Evolutionary conservation across 2,797 vertebrate genomes (phyloP).

Genomic region (Xiphorhynchus erythropygius): DNA sequence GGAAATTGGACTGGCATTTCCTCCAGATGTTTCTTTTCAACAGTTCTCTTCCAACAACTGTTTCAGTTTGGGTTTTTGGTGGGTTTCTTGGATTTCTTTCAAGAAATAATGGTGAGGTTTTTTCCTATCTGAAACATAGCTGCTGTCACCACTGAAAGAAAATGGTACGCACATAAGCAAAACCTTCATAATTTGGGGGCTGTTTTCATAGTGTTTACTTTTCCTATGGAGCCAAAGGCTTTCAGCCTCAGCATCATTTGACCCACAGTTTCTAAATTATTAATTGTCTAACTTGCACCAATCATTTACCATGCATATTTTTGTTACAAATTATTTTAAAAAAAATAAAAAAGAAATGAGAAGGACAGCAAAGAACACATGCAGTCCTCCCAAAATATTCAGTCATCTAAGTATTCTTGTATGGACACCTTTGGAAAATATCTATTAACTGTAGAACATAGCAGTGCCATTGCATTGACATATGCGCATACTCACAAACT

Average conservation of each 20-base stretch:
- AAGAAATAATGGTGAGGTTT: background rate
- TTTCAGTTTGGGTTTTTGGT: background rate
- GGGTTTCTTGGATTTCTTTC: background rate
- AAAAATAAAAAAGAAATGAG: background rate
- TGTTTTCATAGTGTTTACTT: background rate
- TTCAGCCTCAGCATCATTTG: background rate
- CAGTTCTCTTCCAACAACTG: conserved; percentile 10
- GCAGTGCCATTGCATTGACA: background rate
- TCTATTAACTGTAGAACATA: background rate
- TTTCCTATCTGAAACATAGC: background rate
- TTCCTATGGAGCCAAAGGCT: background rate
- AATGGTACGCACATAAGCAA: background rate
- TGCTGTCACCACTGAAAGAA: background rate
- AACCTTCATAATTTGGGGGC: background rate
- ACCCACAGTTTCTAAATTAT: background rate
- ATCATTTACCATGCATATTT: background rate
- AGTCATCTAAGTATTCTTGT: background rate
- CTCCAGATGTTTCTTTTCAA: conserved; percentile 61
- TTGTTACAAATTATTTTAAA: background rate
- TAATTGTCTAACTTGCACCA: background rate
- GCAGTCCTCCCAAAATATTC: background rate
- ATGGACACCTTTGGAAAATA: background rate
- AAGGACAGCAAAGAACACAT: background rate
- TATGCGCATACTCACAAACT: background rate
- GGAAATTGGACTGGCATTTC: conserved; percentile 56